Evolutionary conservation across 2,888 invertebrate species (phyloP).

Genomic region (Polietes domitor): DNA sequence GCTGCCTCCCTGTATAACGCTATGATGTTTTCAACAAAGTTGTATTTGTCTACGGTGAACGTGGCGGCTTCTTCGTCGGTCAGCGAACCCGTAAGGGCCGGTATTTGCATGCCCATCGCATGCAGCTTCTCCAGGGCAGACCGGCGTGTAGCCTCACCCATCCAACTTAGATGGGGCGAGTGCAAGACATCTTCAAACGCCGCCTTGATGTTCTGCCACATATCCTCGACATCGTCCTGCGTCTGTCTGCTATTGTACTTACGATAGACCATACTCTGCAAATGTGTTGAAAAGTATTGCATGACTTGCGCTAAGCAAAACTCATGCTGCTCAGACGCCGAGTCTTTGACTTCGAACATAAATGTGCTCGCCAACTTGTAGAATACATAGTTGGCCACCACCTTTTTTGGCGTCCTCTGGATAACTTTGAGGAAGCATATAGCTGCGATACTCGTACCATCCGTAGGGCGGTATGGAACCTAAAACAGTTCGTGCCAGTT

Average conservation of each 20-base stretch:
- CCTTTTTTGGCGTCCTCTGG: conserved; percentile 71
- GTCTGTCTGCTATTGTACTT: not conserved
- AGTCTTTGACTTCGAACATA: conserved; percentile 27
- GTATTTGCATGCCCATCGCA: conserved; percentile 65
- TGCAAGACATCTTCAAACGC: not conserved
- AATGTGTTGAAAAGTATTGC: conserved; percentile 51
- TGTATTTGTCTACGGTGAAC: conserved; percentile 51
- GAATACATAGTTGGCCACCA: conserved; percentile 78
- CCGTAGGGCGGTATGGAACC: conserved; percentile 63
- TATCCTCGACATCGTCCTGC: not conserved
- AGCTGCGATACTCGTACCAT: conserved; percentile 72
- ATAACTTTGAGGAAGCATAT: conserved; percentile 71
- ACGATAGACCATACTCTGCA: conserved; percentile 57
- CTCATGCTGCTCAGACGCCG: not conserved
- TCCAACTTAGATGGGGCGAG: conserved; percentile 61
- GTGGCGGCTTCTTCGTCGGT: conserved; percentile 66
- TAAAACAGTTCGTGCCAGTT: conserved; percentile 71
- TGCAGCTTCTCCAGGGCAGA: conserved; percentile 68
- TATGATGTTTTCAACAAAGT: conserved; percentile 70
- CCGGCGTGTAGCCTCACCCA: conserved; percentile 61
- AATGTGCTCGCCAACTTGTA: conserved; percentile 73
- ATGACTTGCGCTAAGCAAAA: not conserved
- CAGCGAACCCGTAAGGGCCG: conserved; percentile 64
- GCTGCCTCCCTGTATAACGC: conserved; percentile 39
- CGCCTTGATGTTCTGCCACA: not conserved